Evolutionary conservation across 2,888 invertebrate species (phyloP).

Genomic region (Tenthredo scrophulariae): DNA sequence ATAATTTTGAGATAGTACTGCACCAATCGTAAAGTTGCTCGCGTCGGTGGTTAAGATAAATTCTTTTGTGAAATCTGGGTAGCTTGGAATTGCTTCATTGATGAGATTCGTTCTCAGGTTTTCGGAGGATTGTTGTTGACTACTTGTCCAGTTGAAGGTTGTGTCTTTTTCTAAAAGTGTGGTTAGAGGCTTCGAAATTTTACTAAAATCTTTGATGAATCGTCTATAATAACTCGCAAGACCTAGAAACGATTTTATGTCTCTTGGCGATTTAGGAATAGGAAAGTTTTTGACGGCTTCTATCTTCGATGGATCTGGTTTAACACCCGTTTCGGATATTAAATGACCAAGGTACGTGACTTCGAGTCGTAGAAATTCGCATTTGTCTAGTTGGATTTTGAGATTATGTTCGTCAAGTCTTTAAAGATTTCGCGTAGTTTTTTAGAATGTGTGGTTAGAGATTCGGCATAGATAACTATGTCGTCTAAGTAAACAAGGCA

Average conservation of each 20-base stretch:
- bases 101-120: conserved; percentile 30
- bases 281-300: conserved; percentile 60
- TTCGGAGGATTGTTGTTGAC: conserved; percentile 57
- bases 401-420: conserved; percentile 61
- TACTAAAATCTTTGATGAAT: conserved; percentile 67
- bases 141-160: conserved; percentile 60
- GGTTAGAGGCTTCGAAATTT: conserved; percentile 65
- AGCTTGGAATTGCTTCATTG: conserved; percentile 57
- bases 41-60: conserved; percentile 72
- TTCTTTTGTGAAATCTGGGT: conserved; percentile 66
- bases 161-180: conserved; percentile 59
- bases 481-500: no score
- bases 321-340: conserved; percentile 64
- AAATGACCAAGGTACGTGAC: conserved; percentile 65
- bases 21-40: conserved; percentile 65
- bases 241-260: conserved; percentile 67
- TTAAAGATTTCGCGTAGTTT: conserved; percentile 62
- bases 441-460: conserved; percentile 62
- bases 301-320: conserved; percentile 62
- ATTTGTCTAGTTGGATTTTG: conserved; percentile 67
- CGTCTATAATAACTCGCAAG: conserved; percentile 69
- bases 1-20: conserved; percentile 67
- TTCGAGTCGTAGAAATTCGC: conserved; percentile 65
- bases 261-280: conserved; percentile 57
- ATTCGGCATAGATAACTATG: no score